phyloP scores from a whole-genome alignment of 1,140 invertebrate species.

The Chrysomallon squamiferum region DNA sequence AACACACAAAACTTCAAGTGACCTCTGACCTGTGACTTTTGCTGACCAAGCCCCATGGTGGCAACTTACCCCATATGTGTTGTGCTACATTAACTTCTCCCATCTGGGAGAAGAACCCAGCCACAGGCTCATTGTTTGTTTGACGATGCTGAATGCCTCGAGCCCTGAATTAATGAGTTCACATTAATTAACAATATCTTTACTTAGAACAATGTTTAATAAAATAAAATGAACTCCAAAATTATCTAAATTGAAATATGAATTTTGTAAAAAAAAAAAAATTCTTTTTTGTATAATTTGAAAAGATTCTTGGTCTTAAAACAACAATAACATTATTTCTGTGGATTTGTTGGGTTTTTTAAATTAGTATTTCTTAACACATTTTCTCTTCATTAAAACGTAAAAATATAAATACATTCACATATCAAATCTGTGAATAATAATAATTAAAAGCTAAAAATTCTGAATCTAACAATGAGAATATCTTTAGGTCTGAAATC shows the following conservation, averaged over 20 bases:
- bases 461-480: no score
- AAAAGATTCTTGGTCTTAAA: no score
- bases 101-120: slow-evolving; percentile 96
- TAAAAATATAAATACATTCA: no score
- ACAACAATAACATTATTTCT: no score
- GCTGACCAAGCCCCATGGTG: background rate
- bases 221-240: background rate
- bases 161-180: slow-evolving; percentile 69
- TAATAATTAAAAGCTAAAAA: no score
- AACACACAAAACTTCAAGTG: background rate
- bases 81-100: slow-evolving; percentile 95
- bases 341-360: no score
- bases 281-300: no score
- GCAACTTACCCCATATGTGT: slow-evolving; percentile 92
- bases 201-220: background rate
- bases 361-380: no score
- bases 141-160: slow-evolving; percentile 89
- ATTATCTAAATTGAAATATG: background rate
- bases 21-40: background rate
- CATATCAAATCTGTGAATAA: no score
- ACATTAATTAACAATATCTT: background rate
- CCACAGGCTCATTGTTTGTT: slow-evolving; percentile 92
- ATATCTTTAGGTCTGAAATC: no score
- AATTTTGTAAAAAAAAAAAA: no score
- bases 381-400: no score